Conservation (phyloP, 2,113 vertebrate species). For the Agapornis roseicollis region DNA sequence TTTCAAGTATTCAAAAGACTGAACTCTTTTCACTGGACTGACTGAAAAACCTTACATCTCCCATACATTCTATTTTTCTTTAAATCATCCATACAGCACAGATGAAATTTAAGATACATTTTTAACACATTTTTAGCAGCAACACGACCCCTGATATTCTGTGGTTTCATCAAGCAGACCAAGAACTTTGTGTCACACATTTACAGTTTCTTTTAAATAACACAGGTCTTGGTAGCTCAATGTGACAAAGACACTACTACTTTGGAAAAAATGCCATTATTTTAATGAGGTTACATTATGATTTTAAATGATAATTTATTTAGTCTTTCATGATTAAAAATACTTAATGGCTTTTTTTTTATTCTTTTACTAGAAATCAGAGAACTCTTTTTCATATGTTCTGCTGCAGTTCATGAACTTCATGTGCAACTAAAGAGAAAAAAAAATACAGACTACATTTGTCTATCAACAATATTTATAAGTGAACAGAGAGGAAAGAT, state of each 20-base stretch:
- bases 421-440: slow-evolving; percentile 26
- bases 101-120: neutral
- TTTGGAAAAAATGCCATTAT: neutral
- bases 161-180: neutral
- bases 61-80: neutral
- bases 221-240: neutral
- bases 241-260: neutral
- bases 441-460: slow-evolving; percentile 71
- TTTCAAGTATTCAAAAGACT: neutral
- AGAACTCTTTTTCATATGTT: neutral
- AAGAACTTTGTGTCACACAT: neutral
- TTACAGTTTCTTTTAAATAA: neutral
- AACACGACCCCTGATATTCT: neutral
- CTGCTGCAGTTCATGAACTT: slow-evolving; percentile 31
- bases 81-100: neutral
- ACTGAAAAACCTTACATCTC: neutral
- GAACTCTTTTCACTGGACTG: neutral
- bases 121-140: neutral
- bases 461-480: slow-evolving; percentile 81
- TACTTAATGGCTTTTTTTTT: neutral
- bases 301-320: neutral
- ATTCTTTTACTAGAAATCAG: neutral
- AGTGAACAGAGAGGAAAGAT: slow-evolving; percentile 74
- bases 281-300: neutral
- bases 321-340: neutral